Base-by-base conservation (phyloP, 2,888 invertebrate species). In the Abscondita cerata region DNA sequence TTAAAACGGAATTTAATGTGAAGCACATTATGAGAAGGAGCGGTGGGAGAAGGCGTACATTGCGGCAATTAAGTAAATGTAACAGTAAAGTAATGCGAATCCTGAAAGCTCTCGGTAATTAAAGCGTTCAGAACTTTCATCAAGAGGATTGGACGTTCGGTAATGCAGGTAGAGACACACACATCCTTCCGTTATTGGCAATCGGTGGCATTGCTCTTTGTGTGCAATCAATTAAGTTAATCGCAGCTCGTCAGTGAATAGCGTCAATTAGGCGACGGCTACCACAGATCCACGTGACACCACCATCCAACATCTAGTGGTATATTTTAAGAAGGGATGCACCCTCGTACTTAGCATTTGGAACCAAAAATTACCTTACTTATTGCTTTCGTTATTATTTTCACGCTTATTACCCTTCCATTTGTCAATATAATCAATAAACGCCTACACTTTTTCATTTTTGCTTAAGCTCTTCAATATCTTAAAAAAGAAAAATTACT, bases 191-290 rank as follows among this genome's bases (percentile, higher is more conserved):
- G 71, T 75, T 75, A 78, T 75, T 76, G 75, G 68, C 73, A 75
- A 74, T 76, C 72, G 76, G 72, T 68, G 71, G 72, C 70, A 68
- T 67, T 68, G 74, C 72, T 73, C 75, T 76, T 77, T 76, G 75
- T 75, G 74, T 73, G 70, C 76, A 70, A 77, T 77, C 78, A 78
- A 78, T 78, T 78, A 78, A 76, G 70, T 78, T 78, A 78, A 78
- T 78, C 77, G 77, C 73, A 71, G 74, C 72, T 75, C 75, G 74
- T 74, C 76, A 73, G 69, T 78, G 77, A 78, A 78, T 78, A 72
- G 77, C 76, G 74, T 76, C 78, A 78, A 78, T 78, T 78, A 78
- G 77, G 73, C 72, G 72, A 69, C 71, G 64, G 68, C 70, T 63
- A 70, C 72, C 70, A 67, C 73, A 70, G 36, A 55, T 59, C 68